Evolutionary conservation across 2,888 invertebrate genomes (phyloP).

Genomic region (Drosophila barbarae): DNA sequence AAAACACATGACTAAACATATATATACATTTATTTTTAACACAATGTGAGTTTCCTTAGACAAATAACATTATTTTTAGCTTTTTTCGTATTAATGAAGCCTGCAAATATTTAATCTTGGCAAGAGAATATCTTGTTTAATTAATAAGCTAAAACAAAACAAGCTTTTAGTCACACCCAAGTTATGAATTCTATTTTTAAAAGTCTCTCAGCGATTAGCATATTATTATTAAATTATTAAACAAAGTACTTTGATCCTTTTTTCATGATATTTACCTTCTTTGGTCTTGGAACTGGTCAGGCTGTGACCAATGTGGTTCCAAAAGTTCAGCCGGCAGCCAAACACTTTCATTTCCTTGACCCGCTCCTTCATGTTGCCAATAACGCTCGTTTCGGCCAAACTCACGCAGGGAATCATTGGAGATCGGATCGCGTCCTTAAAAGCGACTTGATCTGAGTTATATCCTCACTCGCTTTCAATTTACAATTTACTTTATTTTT

Average conservation of each 20-base stretch:
- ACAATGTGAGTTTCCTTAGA: not conserved
- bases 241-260: slow-evolving; percentile 1
- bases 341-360: slow-evolving; percentile 81
- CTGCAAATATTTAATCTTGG: slow-evolving; percentile 3
- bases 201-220: not conserved
- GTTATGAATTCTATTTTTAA: slow-evolving; percentile 1
- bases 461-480: slow-evolving; percentile 11
- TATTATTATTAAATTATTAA: not conserved
- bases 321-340: slow-evolving; percentile 81
- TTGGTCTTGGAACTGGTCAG: slow-evolving; percentile 79
- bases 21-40: not conserved
- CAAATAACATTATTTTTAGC: slow-evolving; percentile 7
- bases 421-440: slow-evolving; percentile 27
- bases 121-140: slow-evolving; percentile 8
- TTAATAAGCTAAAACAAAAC: not conserved
- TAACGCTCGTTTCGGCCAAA: slow-evolving; percentile 80
- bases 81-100: not conserved
- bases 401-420: slow-evolving; percentile 81
- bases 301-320: slow-evolving; percentile 80
- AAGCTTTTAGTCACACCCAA: not conserved
- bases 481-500: slow-evolving; percentile 2
- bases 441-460: slow-evolving; percentile 7
- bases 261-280: slow-evolving; percentile 59
- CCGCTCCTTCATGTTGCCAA: slow-evolving; percentile 81
- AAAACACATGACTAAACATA: slow-evolving; percentile 1